Conservation (phyloP, 2,888 invertebrate genomes). For the Eumacrocentrus americanus region DNA sequence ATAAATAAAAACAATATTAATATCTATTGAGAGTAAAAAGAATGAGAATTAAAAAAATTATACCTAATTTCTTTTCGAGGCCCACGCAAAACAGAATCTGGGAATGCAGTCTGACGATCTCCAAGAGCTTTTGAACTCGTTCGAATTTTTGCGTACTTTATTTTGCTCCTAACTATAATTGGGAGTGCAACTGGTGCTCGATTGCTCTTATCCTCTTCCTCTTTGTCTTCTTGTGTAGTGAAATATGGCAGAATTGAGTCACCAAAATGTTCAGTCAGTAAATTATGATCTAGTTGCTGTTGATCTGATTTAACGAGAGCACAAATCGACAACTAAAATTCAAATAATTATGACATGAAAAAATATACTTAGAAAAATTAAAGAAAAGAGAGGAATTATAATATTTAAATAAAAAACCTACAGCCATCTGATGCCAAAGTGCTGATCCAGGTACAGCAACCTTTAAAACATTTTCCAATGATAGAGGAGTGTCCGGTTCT, state of each 20-base stretch:
- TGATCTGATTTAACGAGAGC: constrained; percentile 53
- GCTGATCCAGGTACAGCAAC: constrained; percentile 50
- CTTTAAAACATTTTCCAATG: constrained; percentile 48
- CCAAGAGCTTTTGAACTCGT: constrained; percentile 40
- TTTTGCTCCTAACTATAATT: constrained; percentile 55
- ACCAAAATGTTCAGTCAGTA: constrained; percentile 53
- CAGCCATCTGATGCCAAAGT: constrained; percentile 57
- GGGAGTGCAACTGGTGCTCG: constrained; percentile 46
- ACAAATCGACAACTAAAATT: constrained; percentile 48
- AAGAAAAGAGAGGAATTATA: background rate
- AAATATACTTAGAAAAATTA: background rate
- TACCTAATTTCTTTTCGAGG: constrained; percentile 58
- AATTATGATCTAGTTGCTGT: constrained; percentile 45
- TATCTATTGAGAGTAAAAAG: constrained; percentile 3
- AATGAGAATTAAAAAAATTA: constrained; percentile 11
- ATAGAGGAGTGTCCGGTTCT: constrained; percentile 44
- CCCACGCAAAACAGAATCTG: constrained; percentile 54
- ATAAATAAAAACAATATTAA: constrained; percentile 2
- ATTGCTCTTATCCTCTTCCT: constrained; percentile 24
- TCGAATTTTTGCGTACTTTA: constrained; percentile 53
- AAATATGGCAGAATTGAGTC: constrained; percentile 57
- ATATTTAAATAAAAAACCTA: constrained; percentile 38
- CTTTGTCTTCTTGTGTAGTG: constrained; percentile 9
- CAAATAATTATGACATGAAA: too few relatives aligned
- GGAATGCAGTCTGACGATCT: constrained; percentile 54